Percentiles rank a stretch among this genome's conserved stretches.
Evolutionary conservation across 92 coral and sea anemone genomes (phyloP).

Genomic region (Anthopleura xanthogrammica): DNA sequence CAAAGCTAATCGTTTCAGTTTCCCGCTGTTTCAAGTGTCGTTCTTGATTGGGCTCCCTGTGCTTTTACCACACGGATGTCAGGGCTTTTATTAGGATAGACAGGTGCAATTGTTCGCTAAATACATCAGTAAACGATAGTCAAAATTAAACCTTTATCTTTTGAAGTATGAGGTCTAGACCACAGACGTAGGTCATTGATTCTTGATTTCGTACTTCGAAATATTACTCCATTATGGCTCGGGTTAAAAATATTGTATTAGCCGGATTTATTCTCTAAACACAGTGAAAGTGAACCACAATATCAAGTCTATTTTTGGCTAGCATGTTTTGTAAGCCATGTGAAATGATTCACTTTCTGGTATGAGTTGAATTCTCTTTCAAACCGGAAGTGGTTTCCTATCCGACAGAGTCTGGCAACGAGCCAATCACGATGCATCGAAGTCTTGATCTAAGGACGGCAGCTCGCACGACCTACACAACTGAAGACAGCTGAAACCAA

Average conservation of each 20-base stretch:
- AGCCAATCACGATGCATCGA: constrained; percentile 22
- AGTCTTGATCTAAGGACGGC: background rate
- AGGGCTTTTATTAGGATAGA: background rate
- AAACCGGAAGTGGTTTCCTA: constrained; percentile 31
- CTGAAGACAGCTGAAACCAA: constrained; percentile 12
- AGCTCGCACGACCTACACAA: background rate
- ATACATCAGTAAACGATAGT: background rate
- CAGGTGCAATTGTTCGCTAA: constrained; percentile 3
- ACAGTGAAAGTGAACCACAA: background rate
- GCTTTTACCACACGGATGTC: background rate
- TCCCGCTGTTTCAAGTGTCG: too few species aligned
- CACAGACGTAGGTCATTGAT: background rate
- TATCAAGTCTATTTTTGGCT: background rate
- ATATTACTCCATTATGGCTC: background rate
- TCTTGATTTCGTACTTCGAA: background rate
- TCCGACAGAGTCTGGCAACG: constrained; percentile 12
- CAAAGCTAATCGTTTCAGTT: background rate
- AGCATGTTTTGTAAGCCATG: background rate
- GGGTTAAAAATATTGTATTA: background rate
- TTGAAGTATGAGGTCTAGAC: background rate
- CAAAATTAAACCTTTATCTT: background rate
- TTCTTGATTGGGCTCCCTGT: too few species aligned
- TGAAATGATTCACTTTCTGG: background rate
- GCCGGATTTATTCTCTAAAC: background rate
- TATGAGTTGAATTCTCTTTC: background rate